Base-by-base conservation (phyloP, 2,888 invertebrate genomes). In the Uloborus plumipes region DNA sequence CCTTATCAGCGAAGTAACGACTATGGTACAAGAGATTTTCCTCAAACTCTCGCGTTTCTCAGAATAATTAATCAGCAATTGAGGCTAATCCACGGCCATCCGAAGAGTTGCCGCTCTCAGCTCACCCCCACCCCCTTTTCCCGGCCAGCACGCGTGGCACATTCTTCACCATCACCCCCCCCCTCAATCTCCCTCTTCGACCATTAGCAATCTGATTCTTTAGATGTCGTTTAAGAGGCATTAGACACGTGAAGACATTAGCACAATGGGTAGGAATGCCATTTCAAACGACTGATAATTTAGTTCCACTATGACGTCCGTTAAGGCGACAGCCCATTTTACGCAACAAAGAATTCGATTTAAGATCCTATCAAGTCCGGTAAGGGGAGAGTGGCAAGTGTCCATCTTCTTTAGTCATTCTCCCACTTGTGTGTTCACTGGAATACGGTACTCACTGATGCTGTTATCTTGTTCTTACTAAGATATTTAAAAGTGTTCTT, bases 201-300 rank as follows among this genome's bases (percentile, higher is more conserved):
- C 80, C 80, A 80, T 80, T 80, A 80, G 80, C 80, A 80, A 67
- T 80, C 55, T 61, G 73, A 80, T 80, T 80, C 80, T 74, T 80
- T 69, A 58, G 73, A 74, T 74, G 80, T 80, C 80, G 74, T 80
- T 80, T 80, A 80, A 80, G 69, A 26, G 71, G 64, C 80, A 80
- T 80, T 80, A 73, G 74, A 74, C 74, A 64, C 73, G 69, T 55
- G 53, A 69, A 80, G 80, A 74, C 80, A 80, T 80, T 80, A 80
- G 69, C 49, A 70, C 70, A 70, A 77, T 26, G 62, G 14, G 14
- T 62, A 26, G 26, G 65, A 18, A 61, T 50, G 62, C 72, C 53
- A 61, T 79, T 79, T 73, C 61, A 22, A 64, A 50, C 59, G 65
- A 31, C 67, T 73, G 67, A 74, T 80, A 80, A 80, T 74, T 74